A percentile compares a stretch with the other conserved stretches of the same genome.
These are phyloP conservation scores for Bombus picipes DNA, from an alignment of 1,140 invertebrate genomes.

Conservation along the genomic window DNA sequence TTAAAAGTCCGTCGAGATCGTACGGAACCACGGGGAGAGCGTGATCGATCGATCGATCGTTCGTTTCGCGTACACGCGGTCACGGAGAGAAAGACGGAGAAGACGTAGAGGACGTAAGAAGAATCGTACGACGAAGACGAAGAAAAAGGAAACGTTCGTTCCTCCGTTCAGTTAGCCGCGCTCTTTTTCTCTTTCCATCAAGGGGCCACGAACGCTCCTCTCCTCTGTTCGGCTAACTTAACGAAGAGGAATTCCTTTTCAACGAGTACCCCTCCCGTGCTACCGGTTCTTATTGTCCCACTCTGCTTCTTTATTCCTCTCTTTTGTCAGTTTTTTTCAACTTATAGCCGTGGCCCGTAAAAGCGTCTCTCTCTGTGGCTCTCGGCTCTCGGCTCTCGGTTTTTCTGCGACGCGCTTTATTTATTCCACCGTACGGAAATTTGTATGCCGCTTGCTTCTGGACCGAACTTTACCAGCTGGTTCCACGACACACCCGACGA, in stretches of 20 bases:
- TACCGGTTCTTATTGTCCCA: conserved; percentile 68
- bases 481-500: neutral
- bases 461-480: conserved; percentile 26
- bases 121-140: conserved; percentile 11
- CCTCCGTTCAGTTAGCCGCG: conserved; percentile 8
- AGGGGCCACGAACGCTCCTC: neutral
- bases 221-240: conserved; percentile 49
- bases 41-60: conserved; percentile 53
- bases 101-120: neutral
- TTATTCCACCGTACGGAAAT: conserved; percentile 29
- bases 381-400: neutral
- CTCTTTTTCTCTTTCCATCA: conserved; percentile 34
- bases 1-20: conserved; percentile 46
- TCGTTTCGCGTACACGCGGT: conserved; percentile 16
- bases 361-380: conserved; percentile 12
- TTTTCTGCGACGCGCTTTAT: conserved; percentile 16
- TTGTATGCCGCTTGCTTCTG: conserved; percentile 34
- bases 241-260: conserved; percentile 60
- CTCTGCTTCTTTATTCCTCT: conserved; percentile 54
- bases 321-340: conserved; percentile 59
- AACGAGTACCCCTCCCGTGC: conserved; percentile 28
- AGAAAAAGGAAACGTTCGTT: conserved; percentile 2
- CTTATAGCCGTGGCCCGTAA: conserved; percentile 34
- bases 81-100: conserved; percentile 9
- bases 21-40: conserved; percentile 26